A percentile compares a stretch with the other conserved stretches of the same genome.
phyloP scores from a whole-genome alignment of 1,140 invertebrate species.

The Trachelipus rathkii region DNA sequence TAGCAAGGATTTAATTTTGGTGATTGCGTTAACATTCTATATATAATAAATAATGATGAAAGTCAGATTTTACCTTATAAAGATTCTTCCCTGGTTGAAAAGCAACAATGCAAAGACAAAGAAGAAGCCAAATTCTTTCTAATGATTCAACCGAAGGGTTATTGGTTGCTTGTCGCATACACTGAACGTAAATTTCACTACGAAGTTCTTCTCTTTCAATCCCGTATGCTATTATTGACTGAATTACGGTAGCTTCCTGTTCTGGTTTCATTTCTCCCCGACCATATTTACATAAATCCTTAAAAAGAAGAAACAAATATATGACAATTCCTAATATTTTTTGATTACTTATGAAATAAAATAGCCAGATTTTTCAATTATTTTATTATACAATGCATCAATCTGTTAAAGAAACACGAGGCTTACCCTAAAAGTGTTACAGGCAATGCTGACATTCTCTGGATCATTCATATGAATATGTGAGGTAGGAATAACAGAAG shows the following conservation, averaged over 20 bases:
- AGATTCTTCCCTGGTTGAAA: constrained; percentile 87
- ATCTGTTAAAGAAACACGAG: not conserved
- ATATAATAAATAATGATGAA: too few species aligned
- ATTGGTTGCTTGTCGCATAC: constrained; percentile 76
- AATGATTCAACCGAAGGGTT: constrained; percentile 75
- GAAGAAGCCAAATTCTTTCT: constrained; percentile 78
- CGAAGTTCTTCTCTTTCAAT: constrained; percentile 81
- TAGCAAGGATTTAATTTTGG: too few species aligned
- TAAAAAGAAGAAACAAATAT: constrained; percentile 41
- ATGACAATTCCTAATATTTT: too few species aligned
- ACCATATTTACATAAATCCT: constrained; percentile 83
- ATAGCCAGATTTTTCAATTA: too few species aligned
- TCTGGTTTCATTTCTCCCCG: constrained; percentile 77
- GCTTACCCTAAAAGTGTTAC: constrained; percentile 81
- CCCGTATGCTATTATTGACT: constrained; percentile 76
- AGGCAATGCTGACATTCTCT: constrained; percentile 84
- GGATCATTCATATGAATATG: constrained; percentile 93
- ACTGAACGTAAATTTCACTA: constrained; percentile 84
- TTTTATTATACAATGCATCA: too few species aligned
- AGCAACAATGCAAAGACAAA: constrained; percentile 82
- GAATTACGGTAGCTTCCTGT: constrained; percentile 73
- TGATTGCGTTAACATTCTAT: too few species aligned
- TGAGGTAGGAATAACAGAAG: constrained; percentile 81
- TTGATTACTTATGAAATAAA: too few species aligned
- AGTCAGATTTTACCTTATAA: constrained; percentile 58